Base-by-base conservation (phyloP, 2,113 vertebrate genomes). In the Clarias batrachus region DNA sequence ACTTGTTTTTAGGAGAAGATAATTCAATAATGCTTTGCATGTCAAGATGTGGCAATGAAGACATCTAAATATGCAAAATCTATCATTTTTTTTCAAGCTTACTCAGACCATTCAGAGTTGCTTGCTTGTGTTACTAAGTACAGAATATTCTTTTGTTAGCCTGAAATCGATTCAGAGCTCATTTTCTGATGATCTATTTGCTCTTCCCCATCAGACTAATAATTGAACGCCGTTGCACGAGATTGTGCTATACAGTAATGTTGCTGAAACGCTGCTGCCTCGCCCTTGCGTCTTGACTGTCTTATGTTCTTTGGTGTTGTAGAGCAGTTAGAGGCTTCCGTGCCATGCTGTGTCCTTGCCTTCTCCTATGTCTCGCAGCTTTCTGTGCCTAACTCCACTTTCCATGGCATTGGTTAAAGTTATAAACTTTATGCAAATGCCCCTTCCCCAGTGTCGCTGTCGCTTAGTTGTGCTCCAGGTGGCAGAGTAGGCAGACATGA, bases 161-260 rank as follows among this genome's bases (percentile, higher is more conserved):
- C 41, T 25, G 48, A 41, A 68, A 54, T 65, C 33, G 2, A 83
- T 59, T 48, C 14, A 33, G 17, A 52, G 30, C 62, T 57, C 52
- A 27, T 37, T 19, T 41, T 52, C 2, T 56, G 23, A 65, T 54
- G 59, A 57, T 48, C 25, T 76, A 4, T 48, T 48, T 83, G 27
- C 37, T 48, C 57, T 48, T 82, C 84, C 13, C 37, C 78, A 79
- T 88, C 54, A 89, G 78, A 63, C 21, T 79, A 74, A 41, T 86
- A 16, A 83, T 68, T 37, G 10, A 33, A 81, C 21, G 56, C 73
- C 80, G 91, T 90, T 92, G 92, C 93, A 93, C 92, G 92, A 92
- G 76, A 88, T 88, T 79, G 85, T 79, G 85, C 87, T 91, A 89
- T 86, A 37, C 33, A 88, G 54, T 76, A 83, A 4, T 76, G 84